These are phyloP conservation scores for Bilobella aurantiaca DNA, from an alignment of 1,140 invertebrate genomes.

Conservation along the genomic window DNA sequence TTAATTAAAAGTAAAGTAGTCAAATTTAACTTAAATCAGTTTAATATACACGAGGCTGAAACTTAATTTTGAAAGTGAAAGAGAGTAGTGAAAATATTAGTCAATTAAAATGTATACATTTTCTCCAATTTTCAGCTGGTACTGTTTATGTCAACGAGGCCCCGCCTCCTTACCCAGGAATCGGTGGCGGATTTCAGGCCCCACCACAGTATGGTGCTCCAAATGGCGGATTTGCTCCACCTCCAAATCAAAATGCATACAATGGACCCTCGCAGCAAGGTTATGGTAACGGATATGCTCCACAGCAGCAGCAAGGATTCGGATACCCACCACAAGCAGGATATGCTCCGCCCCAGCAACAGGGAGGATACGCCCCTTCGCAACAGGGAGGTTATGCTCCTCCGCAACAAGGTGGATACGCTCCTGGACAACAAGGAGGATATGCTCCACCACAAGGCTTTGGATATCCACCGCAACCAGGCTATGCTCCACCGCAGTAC, in stretches of 20 bases:
- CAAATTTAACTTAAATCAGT: too few relatives aligned
- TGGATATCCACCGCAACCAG: neutral
- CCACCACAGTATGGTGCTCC: neutral
- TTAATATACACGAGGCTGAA: neutral
- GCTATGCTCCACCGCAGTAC: neutral
- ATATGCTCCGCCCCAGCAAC: neutral
- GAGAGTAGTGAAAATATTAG: too few relatives aligned
- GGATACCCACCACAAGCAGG: neutral
- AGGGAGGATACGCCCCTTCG: neutral
- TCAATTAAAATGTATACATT: constrained; percentile 3
- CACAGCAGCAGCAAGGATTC: neutral
- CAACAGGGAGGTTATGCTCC: neutral
- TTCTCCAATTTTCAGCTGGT: constrained; percentile 53
- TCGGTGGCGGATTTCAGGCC: neutral
- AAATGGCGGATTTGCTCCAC: neutral
- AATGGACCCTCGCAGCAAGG: neutral
- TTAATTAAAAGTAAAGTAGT: too few relatives aligned
- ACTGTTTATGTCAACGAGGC: constrained; percentile 80
- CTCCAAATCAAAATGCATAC: neutral
- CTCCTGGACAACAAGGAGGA: neutral
- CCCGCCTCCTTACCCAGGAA: constrained; percentile 64
- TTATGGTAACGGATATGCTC: neutral
- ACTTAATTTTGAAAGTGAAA: neutral
- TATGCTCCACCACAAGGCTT: neutral
- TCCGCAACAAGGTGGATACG: neutral